Conservation (phyloP, 2,797 vertebrate species). For the Orestias chungarensis region DNA sequence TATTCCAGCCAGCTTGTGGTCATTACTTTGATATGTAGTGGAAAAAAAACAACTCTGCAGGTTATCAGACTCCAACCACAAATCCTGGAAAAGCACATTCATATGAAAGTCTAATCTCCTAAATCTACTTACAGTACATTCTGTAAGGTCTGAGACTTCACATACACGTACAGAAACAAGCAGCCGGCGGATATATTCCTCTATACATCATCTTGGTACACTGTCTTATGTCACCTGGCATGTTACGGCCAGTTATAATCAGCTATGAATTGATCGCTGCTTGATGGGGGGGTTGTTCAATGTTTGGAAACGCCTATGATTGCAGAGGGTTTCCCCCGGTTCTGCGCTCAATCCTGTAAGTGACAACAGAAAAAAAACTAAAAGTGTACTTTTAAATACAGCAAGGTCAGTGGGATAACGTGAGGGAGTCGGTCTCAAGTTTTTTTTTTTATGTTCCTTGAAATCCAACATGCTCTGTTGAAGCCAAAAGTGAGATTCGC, state of each 20-base stretch:
- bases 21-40: slow-evolving; percentile 26
- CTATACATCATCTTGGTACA: neutral
- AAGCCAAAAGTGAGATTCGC: neutral
- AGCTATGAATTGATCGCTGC: slow-evolving; percentile 8
- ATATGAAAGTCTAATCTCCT: slow-evolving; percentile 63
- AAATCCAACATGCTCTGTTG: slow-evolving; percentile 23
- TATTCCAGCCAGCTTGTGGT: slow-evolving; percentile 36
- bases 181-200: slow-evolving; percentile 21
- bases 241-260: slow-evolving; percentile 20
- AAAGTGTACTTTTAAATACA: slow-evolving; percentile 40
- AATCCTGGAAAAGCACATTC: slow-evolving; percentile 78
- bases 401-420: slow-evolving; percentile 49
- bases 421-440: slow-evolving; percentile 44
- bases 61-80: slow-evolving; percentile 75
- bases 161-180: slow-evolving; percentile 22
- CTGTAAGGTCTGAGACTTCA: slow-evolving; percentile 39
- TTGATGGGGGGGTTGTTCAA: slow-evolving; percentile 20
- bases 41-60: slow-evolving; percentile 30
- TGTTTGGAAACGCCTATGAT: slow-evolving; percentile 11
- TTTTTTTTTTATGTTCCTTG: slow-evolving; percentile 39
- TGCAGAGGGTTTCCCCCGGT: slow-evolving; percentile 12
- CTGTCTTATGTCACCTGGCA: slow-evolving; percentile 37
- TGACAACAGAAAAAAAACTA: slow-evolving; percentile 45
- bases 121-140: slow-evolving; percentile 69
- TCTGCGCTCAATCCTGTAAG: slow-evolving; percentile 24